A percentile compares a stretch with the other conserved stretches of the same genome.
Evolutionary conservation across 2,113 vertebrate species (phyloP).

Genomic region (Atlantisia rogersi): DNA sequence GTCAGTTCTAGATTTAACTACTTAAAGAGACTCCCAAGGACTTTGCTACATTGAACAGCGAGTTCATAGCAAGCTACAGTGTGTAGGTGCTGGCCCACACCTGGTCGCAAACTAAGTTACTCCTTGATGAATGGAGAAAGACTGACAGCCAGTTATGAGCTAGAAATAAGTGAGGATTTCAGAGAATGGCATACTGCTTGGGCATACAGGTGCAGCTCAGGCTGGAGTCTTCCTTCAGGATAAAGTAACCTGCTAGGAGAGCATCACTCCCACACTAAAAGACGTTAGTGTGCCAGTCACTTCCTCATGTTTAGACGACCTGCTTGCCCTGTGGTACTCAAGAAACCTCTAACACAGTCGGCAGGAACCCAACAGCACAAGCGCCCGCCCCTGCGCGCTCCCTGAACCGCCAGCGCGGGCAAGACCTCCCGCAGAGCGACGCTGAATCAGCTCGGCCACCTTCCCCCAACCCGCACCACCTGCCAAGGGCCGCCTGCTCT

Average conservation of each 20-base stretch:
- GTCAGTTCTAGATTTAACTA: not conserved
- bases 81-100: rapidly evolving
- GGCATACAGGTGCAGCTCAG: not conserved
- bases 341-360: rapidly evolving
- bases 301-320: rapidly evolving
- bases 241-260: not conserved
- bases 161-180: rapidly evolving
- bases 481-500: rapidly evolving
- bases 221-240: rapidly evolving
- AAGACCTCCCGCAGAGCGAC: rapidly evolving
- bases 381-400: rapidly evolving
- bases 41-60: rapidly evolving
- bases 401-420: rapidly evolving
- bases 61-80: too few species aligned
- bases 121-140: too few species aligned
- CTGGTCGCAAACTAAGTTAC: rapidly evolving
- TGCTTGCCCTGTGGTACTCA: too few species aligned
- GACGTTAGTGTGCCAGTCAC: rapidly evolving
- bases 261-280: not conserved
- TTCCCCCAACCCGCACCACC: rapidly evolving
- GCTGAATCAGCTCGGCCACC: not conserved
- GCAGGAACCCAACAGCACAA: not conserved
- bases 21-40: not conserved
- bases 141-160: not conserved
- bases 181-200: not conserved